Evolutionary conservation across 1,140 invertebrate genomes (phyloP).

Genomic region (Drosophila orena): DNA sequence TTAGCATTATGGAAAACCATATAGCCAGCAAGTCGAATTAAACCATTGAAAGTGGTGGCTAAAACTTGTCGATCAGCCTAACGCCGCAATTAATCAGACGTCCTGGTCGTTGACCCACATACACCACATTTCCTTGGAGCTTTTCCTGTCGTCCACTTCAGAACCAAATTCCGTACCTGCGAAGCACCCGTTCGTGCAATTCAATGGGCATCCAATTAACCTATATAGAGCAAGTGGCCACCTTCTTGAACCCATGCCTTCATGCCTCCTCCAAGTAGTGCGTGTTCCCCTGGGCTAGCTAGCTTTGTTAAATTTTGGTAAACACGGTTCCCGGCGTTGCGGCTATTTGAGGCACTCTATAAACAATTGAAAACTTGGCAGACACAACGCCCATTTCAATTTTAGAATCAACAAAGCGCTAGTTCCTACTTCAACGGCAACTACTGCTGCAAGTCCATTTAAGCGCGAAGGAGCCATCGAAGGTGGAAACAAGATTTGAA

Average conservation of each 20-base stretch:
- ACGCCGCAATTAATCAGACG: constrained; percentile 42
- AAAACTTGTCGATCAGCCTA: constrained; percentile 29
- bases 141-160: constrained; percentile 24
- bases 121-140: constrained; percentile 35
- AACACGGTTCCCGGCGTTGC: constrained; percentile 31
- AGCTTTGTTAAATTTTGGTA: constrained; percentile 48
- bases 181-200: constrained; percentile 52
- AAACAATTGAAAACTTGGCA: constrained; percentile 77
- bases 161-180: constrained; percentile 63
- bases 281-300: constrained; percentile 34
- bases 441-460: constrained; percentile 27
- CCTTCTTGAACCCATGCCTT: constrained; percentile 2
- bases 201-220: constrained; percentile 74
- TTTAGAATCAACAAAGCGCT: constrained; percentile 71
- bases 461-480: background rate
- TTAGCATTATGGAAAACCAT: background rate
- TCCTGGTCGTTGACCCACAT: constrained; percentile 32
- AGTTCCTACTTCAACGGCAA: constrained; percentile 41
- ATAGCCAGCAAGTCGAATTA: background rate
- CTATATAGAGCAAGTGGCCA: constrained; percentile 52
- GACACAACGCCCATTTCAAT: constrained; percentile 79
- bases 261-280: constrained; percentile 4
- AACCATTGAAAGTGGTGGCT: background rate
- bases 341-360: constrained; percentile 64
- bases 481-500: background rate